These are phyloP conservation scores for Trachelus tabidus DNA, from an alignment of 2,888 invertebrate species.

Conservation along the genomic window DNA sequence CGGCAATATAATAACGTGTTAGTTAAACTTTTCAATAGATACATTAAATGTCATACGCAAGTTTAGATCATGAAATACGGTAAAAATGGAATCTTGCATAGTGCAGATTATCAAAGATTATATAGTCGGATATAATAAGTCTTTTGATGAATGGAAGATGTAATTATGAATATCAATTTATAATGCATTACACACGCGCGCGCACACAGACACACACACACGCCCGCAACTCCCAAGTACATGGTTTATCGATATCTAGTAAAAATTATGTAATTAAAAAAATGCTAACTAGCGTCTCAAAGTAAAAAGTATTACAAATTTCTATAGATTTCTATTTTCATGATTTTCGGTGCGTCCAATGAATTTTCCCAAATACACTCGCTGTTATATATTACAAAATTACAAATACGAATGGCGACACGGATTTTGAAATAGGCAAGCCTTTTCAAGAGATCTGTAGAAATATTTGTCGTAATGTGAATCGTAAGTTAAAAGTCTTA, in stretches of 20 bases:
- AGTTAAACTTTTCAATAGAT: background rate
- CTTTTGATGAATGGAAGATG: background rate
- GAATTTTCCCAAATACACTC: background rate
- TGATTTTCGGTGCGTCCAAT: background rate
- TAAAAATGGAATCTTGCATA: background rate
- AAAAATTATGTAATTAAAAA: background rate
- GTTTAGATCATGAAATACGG: background rate
- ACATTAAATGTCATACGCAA: background rate
- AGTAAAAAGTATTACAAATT: background rate
- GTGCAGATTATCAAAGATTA: conserved; percentile 4
- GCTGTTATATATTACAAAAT: background rate
- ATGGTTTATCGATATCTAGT: no score
- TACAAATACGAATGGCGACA: background rate
- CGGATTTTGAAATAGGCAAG: background rate
- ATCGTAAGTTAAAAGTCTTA: background rate
- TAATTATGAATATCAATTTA: background rate
- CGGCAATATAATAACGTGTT: background rate
- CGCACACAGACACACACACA: background rate
- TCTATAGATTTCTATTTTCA: background rate
- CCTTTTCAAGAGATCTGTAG: background rate
- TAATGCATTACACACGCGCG: background rate
- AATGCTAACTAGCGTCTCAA: background rate
- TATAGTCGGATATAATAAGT: conserved; percentile 1
- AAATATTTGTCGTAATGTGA: background rate
- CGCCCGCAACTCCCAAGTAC: background rate